Conservation (phyloP, 2,888 invertebrate species). For the Drosophila atripex region DNA sequence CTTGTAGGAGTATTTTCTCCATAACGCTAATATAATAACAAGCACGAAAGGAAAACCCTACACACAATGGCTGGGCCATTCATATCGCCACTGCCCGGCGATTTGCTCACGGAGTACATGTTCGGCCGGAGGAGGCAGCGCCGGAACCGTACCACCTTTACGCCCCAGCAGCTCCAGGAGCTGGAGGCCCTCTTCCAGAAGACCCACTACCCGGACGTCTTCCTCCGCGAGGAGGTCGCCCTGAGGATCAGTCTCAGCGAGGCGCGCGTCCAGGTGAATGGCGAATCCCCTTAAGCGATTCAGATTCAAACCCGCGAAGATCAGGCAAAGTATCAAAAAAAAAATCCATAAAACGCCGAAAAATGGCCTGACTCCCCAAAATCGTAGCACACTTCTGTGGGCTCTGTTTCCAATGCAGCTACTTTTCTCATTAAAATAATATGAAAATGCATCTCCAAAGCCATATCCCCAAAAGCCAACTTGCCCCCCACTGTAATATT, state of each 20-base stretch:
- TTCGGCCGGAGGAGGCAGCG: constrained; percentile 94
- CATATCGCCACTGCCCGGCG: constrained; percentile 92
- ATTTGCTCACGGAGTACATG: constrained; percentile 96
- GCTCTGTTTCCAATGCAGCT: background rate
- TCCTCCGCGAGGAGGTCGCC: constrained; percentile 93
- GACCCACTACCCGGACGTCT: constrained; percentile 96
- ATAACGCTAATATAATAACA: background rate
- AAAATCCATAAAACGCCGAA: background rate
- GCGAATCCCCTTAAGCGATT: background rate
- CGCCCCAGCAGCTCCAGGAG: constrained; percentile 96
- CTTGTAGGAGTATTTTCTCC: background rate
- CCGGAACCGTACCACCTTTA: constrained; percentile 96
- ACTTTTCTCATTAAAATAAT: no score
- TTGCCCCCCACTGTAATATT: background rate
- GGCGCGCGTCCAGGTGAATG: constrained; percentile 91
- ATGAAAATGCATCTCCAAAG: no score
- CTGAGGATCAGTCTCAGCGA: constrained; percentile 95
- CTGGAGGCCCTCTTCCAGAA: constrained; percentile 96
- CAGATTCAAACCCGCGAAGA: background rate
- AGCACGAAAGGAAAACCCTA: no score
- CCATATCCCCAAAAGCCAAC: no score
- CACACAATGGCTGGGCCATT: constrained; percentile 93
- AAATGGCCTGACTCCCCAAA: background rate
- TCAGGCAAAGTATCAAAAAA: constrained; percentile 29
- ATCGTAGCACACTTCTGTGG: background rate